phyloP scores from a whole-genome alignment of 2,113 vertebrate species.

The Muntiacus muntjak region DNA sequence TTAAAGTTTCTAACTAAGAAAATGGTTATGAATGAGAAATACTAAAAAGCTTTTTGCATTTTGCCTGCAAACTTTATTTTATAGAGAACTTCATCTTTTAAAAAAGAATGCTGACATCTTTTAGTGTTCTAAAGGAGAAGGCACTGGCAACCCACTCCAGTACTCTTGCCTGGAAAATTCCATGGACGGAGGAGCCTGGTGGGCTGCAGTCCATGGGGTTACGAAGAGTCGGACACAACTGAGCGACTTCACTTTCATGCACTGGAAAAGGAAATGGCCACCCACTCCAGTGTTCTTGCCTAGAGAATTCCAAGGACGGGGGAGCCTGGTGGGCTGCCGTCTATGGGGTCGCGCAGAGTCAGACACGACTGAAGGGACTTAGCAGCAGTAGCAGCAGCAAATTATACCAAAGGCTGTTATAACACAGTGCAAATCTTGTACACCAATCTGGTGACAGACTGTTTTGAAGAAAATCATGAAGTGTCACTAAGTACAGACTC shows the following conservation, averaged over 20 bases:
- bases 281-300: no score
- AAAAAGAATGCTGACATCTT: not conserved
- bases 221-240: no score
- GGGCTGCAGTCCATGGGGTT: no score
- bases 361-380: no score
- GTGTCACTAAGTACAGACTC: not conserved
- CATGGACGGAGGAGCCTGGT: no score
- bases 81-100: not conserved
- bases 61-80: not conserved
- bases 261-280: no score
- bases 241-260: no score
- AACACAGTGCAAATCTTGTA: not conserved
- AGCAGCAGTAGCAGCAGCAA: not conserved
- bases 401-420: not conserved
- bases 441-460: not conserved
- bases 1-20: not conserved
- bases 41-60: not conserved
- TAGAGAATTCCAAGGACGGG: no score
- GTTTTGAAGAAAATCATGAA: conserved; percentile 1
- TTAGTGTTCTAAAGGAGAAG: not conserved
- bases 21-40: not conserved
- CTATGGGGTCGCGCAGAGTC: no score
- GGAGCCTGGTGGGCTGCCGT: no score
- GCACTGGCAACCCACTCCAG: no score
- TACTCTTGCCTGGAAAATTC: no score